phyloP scores from a whole-genome alignment of 2,113 vertebrate species.

The Dissostichus mawsoni region DNA sequence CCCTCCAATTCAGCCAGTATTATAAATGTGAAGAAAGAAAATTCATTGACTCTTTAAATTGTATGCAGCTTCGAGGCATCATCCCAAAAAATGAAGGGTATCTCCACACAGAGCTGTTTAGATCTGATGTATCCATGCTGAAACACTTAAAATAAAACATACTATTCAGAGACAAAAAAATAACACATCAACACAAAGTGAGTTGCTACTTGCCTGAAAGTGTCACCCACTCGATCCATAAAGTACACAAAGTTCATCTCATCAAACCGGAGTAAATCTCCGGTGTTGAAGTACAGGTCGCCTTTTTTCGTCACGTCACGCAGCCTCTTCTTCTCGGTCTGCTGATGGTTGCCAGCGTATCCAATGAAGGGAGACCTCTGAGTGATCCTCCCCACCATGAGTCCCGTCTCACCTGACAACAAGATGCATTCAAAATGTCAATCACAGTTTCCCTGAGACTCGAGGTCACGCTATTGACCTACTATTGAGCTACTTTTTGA shows the following conservation, averaged over 20 bases:
- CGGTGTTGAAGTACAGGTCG: conserved; percentile 88
- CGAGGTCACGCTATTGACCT: too few relatives aligned
- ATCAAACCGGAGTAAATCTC: conserved; percentile 89
- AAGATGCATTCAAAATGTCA: neutral
- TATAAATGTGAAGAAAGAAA: neutral
- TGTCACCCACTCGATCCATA: conserved; percentile 93
- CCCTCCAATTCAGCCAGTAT: neutral
- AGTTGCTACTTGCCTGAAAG: conserved; percentile 86
- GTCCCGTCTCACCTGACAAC: conserved; percentile 88
- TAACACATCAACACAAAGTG: neutral
- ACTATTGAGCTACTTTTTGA: neutral
- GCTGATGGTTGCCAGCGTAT: conserved; percentile 86
- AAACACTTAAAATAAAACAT: neutral
- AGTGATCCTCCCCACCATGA: conserved; percentile 88
- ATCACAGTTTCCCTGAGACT: neutral
- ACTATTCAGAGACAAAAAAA: neutral
- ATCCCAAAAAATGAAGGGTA: neutral
- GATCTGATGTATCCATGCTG: neutral
- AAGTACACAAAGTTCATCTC: conserved; percentile 90
- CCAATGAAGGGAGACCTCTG: conserved; percentile 86
- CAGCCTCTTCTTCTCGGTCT: conserved; percentile 91
- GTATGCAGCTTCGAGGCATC: neutral
- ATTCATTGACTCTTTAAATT: neutral
- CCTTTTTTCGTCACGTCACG: conserved; percentile 89
- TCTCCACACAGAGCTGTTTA: neutral